phyloP scores from a whole-genome alignment of 2,888 invertebrate genomes.

The Pachymerium ferrugineum region DNA sequence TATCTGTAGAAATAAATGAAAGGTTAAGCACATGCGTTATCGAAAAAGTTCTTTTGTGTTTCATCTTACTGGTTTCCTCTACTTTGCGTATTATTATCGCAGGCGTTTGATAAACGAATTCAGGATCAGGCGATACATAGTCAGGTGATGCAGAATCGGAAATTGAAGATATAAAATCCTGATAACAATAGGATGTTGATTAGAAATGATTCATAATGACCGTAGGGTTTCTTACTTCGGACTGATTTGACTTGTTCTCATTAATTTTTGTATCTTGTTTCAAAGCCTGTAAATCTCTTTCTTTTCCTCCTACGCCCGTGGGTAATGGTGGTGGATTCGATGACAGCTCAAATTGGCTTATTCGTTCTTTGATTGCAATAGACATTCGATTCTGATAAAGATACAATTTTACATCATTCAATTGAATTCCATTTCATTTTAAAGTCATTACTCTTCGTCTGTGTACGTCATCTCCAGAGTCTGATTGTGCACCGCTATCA shows the following conservation, averaged over 20 bases:
- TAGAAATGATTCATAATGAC: no score
- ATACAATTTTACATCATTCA: no score
- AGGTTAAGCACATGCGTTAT: neutral
- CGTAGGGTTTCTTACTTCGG: no score
- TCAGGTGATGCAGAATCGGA: slow-evolving; percentile 2
- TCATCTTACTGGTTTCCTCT: neutral
- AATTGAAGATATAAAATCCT: neutral
- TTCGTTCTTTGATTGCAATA: neutral
- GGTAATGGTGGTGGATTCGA: neutral
- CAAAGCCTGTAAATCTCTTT: neutral
- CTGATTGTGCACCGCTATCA: slow-evolving; percentile 79
- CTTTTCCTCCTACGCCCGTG: neutral
- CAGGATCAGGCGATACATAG: slow-evolving; percentile 11
- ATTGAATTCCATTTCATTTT: no score
- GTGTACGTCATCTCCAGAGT: slow-evolving; percentile 60
- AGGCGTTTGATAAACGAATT: neutral
- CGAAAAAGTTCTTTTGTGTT: neutral
- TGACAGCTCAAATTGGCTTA: neutral
- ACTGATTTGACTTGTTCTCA: no score
- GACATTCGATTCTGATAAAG: neutral
- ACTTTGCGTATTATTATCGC: neutral
- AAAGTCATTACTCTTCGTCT: neutral
- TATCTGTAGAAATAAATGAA: neutral
- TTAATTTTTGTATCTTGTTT: neutral
- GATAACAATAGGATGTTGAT: no score